Conservation (phyloP, 2,797 vertebrate species). For the Notolabrus celidotus region DNA sequence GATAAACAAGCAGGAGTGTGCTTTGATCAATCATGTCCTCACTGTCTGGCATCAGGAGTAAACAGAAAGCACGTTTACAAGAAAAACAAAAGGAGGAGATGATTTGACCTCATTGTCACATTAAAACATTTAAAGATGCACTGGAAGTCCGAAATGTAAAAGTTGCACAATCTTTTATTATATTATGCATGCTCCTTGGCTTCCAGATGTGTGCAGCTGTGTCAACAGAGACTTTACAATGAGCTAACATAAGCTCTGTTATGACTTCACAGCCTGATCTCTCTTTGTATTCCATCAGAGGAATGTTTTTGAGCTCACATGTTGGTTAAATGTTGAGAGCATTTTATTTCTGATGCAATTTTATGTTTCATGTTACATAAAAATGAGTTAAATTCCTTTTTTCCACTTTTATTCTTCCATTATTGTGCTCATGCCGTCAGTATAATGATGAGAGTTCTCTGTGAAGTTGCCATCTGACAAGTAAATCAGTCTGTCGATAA, state of each 20-base stretch:
- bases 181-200: background rate
- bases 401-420: background rate
- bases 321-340: background rate
- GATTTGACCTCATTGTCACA: background rate
- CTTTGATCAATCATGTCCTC: slow-evolving; percentile 39
- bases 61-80: slow-evolving; percentile 28
- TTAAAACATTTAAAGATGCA: too few relatives aligned
- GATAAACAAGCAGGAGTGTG: slow-evolving; percentile 47
- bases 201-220: slow-evolving; percentile 55
- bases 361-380: background rate
- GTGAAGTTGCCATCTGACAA: background rate
- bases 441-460: background rate
- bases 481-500: background rate
- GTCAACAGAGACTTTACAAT: slow-evolving; percentile 40
- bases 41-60: background rate
- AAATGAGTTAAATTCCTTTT: too few relatives aligned
- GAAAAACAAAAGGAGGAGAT: slow-evolving; percentile 13
- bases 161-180: too few relatives aligned
- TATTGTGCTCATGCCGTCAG: background rate
- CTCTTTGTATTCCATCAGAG: background rate
- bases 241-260: background rate
- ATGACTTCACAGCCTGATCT: background rate
- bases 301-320: background rate
- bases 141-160: background rate
- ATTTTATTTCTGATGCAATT: background rate